A percentile compares a stretch with the other conserved stretches of the same genome.
These are phyloP conservation scores for Drosophila kohkoa DNA, from an alignment of 1,140 invertebrate species.

Conservation along the genomic window DNA sequence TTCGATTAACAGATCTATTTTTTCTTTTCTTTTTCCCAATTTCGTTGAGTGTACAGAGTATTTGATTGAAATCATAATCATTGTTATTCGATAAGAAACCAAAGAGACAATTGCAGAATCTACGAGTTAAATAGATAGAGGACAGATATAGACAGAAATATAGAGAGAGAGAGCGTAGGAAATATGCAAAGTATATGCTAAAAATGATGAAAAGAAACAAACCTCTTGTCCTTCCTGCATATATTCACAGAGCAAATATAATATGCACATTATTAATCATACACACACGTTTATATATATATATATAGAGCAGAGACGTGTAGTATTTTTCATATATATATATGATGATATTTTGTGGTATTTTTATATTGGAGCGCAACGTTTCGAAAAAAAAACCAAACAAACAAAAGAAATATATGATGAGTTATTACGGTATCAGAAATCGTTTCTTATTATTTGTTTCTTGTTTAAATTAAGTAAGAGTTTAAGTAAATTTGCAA, in stretches of 20 bases:
- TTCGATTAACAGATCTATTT: neutral
- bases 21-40: too few relatives aligned
- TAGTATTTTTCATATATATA: constrained; percentile 36
- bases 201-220: constrained; percentile 85
- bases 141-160: constrained; percentile 8
- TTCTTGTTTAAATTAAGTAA: neutral
- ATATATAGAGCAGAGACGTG: constrained; percentile 16
- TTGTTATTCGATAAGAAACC: constrained; percentile 2
- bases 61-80: neutral
- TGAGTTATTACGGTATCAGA: constrained; percentile 41
- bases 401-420: constrained; percentile 60
- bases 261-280: constrained; percentile 21
- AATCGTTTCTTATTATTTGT: constrained; percentile 14
- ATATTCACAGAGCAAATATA: constrained; percentile 28
- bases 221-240: constrained; percentile 91
- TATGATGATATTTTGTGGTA: constrained; percentile 23
- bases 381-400: constrained; percentile 33
- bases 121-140: constrained; percentile 2
- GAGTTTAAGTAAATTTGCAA: constrained; percentile 8
- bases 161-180: constrained; percentile 2
- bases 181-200: constrained; percentile 57
- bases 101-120: neutral
- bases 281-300: constrained; percentile 19
- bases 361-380: constrained; percentile 27
- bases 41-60: neutral